A percentile compares a stretch with the other conserved stretches of the same genome.
Evolutionary conservation across 2,113 vertebrate species (phyloP).

Genomic region (Psammodynastes pulverulentus): DNA sequence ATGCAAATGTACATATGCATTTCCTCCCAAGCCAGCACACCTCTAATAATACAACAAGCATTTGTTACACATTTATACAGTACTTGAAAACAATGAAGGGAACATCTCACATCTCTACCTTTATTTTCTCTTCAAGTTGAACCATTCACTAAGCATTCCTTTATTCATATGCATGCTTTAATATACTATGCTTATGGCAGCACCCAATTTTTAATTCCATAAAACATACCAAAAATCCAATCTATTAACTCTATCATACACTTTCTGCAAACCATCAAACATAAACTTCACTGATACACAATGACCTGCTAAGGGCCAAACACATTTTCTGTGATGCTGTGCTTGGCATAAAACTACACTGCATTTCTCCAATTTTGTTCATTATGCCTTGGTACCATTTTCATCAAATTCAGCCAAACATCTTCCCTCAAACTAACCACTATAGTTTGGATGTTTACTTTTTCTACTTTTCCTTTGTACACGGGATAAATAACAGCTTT

Average conservation of each 20-base stretch:
- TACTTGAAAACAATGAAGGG: background rate
- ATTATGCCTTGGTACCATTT: background rate
- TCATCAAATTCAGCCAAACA: background rate
- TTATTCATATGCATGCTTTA: background rate
- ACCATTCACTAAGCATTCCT: background rate
- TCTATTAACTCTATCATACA: background rate
- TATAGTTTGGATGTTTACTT: background rate
- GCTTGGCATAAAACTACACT: background rate
- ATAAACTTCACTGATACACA: background rate
- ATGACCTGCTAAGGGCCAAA: background rate
- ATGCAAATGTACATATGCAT: background rate
- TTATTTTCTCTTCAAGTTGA: background rate
- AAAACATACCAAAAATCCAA: background rate
- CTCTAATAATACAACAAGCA: background rate
- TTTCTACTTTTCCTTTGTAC: background rate
- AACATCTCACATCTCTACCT: background rate
- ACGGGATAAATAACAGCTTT: background rate
- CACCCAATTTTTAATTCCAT: background rate
- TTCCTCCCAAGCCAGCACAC: background rate
- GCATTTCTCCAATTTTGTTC: background rate
- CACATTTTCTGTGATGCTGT: background rate
- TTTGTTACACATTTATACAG: background rate
- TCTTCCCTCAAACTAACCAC: background rate
- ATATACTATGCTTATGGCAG: background rate
- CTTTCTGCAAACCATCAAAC: background rate